Evolutionary conservation across 2,888 invertebrate genomes (phyloP).

Genomic region (Dicyrtoma fusca): DNA sequence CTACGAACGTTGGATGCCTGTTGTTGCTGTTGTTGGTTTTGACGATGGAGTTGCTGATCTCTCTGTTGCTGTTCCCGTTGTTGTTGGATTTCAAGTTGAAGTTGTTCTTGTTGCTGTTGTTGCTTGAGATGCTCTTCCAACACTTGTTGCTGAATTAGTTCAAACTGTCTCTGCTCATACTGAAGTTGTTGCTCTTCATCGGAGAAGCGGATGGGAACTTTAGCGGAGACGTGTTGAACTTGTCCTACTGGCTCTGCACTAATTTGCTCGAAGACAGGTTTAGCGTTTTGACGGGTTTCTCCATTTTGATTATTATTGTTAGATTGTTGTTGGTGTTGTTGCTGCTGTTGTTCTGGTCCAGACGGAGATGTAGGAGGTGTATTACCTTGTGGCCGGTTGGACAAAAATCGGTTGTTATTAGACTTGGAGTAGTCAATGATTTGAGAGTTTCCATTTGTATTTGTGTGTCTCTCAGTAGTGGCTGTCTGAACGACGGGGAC

Average conservation of each 20-base stretch:
- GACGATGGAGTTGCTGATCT: conserved; percentile 21
- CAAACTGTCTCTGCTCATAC: conserved; percentile 5
- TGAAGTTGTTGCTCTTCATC: conserved; percentile 15
- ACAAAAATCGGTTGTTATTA: not conserved
- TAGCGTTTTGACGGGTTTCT: not conserved
- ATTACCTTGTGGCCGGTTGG: not conserved
- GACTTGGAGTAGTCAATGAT: conserved; percentile 28
- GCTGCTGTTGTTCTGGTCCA: not conserved
- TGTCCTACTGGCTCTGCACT: conserved; percentile 23
- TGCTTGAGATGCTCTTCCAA: not conserved
- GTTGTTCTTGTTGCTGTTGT: conserved; percentile 24
- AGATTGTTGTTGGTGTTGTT: not conserved
- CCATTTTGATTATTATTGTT: not conserved
- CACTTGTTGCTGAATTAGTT: not conserved
- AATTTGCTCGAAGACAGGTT: conserved; percentile 26
- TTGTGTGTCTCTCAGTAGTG: conserved; percentile 9
- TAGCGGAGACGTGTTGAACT: conserved; percentile 8
- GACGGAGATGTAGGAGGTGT: not conserved
- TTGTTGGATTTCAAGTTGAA: conserved; percentile 30
- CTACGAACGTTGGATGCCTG: not conserved
- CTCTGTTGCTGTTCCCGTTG: conserved; percentile 12
- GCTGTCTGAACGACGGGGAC: not conserved
- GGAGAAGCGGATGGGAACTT: conserved; percentile 32
- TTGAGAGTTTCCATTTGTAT: conserved; percentile 15
- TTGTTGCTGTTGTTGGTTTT: conserved; percentile 11